Percentiles rank a stretch among this genome's conserved stretches.
phyloP scores from a whole-genome alignment of 2,888 invertebrate species.

The Odontomyia ornata region DNA sequence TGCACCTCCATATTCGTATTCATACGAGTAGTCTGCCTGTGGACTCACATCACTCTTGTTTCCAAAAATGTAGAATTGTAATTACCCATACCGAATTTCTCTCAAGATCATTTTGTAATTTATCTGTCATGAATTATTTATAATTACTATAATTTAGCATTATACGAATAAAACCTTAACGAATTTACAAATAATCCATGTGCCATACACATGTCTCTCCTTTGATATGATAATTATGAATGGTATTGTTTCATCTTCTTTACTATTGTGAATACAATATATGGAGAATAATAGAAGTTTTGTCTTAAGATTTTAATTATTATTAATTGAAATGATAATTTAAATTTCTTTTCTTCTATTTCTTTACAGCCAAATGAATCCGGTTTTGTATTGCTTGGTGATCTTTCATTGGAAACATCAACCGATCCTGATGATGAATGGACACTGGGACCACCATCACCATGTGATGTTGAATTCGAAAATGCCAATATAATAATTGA shows the following conservation, averaged over 20 bases:
- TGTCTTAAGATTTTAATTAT: too few species aligned
- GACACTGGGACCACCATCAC: constrained; percentile 75
- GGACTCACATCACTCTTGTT: not conserved
- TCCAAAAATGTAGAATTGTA: not conserved
- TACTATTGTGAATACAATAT: too few species aligned
- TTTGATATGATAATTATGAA: too few species aligned
- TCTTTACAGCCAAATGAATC: constrained; percentile 70
- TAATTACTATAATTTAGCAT: not conserved
- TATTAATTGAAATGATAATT: not conserved
- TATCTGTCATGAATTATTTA: constrained; percentile 28
- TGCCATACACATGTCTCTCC: too few species aligned
- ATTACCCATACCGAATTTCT: not conserved
- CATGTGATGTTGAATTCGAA: constrained; percentile 83
- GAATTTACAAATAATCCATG: too few species aligned
- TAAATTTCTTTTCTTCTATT: not conserved
- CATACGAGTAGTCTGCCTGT: too few species aligned
- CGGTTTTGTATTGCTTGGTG: constrained; percentile 70
- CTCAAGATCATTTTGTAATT: constrained; percentile 18
- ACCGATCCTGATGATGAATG: constrained; percentile 71
- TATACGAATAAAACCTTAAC: too few species aligned
- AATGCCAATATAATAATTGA: constrained; percentile 92
- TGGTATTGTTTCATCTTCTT: too few species aligned
- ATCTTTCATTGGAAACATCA: constrained; percentile 69
- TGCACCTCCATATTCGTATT: too few species aligned
- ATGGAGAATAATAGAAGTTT: too few species aligned